Conservation (phyloP, 2,888 invertebrate species). For the Eustalomyia histrio region DNA sequence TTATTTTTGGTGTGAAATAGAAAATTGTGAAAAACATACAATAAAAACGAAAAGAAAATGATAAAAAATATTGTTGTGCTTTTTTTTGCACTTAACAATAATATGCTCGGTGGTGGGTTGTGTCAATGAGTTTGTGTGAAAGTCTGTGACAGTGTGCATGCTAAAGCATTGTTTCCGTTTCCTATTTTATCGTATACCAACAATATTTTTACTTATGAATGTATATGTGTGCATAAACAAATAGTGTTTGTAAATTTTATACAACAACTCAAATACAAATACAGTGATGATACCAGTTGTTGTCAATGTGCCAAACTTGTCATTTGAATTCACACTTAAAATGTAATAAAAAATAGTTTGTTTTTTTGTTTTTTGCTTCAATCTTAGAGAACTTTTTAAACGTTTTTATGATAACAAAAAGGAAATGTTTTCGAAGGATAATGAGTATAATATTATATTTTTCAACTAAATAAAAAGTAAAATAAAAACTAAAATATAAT, state of each 20-base stretch:
- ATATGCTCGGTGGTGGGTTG: not conserved
- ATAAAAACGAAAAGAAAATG: not conserved
- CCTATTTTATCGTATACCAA: slow-evolving; percentile 38
- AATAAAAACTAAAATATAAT: too few species aligned
- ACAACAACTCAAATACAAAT: not conserved
- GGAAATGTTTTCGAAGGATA: not conserved
- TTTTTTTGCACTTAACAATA: not conserved
- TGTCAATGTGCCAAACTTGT: slow-evolving; percentile 59
- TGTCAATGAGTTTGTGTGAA: not conserved
- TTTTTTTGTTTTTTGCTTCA: not conserved
- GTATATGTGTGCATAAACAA: slow-evolving; percentile 6
- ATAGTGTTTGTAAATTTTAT: slow-evolving; percentile 22
- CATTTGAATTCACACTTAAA: slow-evolving; percentile 59
- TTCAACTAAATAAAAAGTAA: too few species aligned
- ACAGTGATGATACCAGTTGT: slow-evolving; percentile 39
- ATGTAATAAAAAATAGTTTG: slow-evolving; percentile 6
- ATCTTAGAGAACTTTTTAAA: not conserved
- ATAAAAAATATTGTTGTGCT: not conserved
- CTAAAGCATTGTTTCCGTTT: slow-evolving; percentile 57
- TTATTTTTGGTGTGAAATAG: slow-evolving; percentile 47
- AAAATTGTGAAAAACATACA: slow-evolving; percentile 27
- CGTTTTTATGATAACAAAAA: not conserved
- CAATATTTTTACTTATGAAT: not conserved
- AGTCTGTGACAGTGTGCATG: slow-evolving; percentile 38
- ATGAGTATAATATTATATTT: too few species aligned